Evolutionary conservation across 2,888 invertebrate genomes (phyloP).

Genomic region (Antheraea yamamai): DNA sequence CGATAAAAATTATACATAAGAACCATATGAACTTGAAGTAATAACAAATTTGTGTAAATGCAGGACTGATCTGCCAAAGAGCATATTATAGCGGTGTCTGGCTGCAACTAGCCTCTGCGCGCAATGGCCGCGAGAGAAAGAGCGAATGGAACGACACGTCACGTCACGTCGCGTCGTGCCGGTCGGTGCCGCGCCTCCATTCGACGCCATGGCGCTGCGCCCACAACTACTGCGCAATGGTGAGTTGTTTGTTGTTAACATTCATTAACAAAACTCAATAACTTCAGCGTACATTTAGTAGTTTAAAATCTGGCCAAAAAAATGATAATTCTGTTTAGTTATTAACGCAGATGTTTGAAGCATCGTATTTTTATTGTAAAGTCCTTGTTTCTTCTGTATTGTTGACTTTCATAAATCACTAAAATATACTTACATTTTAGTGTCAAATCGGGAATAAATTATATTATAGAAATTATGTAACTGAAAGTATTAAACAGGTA

Average conservation of each 20-base stretch:
- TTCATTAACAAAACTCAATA: not conserved
- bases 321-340: not conserved
- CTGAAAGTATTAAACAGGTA: not conserved
- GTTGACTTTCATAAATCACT: not conserved
- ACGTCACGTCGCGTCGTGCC: conserved; percentile 29
- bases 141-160: conserved; percentile 11
- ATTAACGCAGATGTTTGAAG: not conserved
- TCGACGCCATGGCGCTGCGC: conserved; percentile 72
- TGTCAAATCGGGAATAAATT: not conserved
- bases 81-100: conserved; percentile 26
- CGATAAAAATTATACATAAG: not conserved
- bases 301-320: not conserved
- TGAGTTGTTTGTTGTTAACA: conserved; percentile 39
- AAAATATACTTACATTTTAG: not conserved
- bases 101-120: not conserved
- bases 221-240: conserved; percentile 74
- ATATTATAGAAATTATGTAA: not conserved
- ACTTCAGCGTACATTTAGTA: not conserved
- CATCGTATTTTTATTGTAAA: not conserved
- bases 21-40: conserved; percentile 7
- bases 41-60: conserved; percentile 30
- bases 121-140: not conserved
- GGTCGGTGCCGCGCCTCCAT: conserved; percentile 60
- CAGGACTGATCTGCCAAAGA: conserved; percentile 63
- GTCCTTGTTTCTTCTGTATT: not conserved